phyloP scores from a whole-genome alignment of 2,797 vertebrate species.

The Graptemys geographica region DNA sequence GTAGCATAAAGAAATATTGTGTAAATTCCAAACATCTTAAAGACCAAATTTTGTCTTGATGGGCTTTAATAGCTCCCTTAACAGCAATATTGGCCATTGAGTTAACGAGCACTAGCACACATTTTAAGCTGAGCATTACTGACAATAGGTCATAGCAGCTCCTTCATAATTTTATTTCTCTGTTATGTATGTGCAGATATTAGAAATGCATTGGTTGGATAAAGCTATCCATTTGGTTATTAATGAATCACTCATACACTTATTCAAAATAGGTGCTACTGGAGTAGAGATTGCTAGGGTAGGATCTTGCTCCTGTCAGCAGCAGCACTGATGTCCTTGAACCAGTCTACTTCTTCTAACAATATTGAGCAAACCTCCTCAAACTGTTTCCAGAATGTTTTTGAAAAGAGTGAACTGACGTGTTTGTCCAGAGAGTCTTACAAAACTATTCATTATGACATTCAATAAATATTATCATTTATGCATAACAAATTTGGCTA shows the following conservation, averaged over 20 bases:
- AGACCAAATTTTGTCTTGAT: background rate
- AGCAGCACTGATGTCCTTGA: background rate
- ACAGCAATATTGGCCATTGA: background rate
- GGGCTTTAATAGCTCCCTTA: background rate
- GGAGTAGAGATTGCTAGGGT: background rate
- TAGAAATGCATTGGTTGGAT: background rate
- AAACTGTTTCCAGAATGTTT: background rate
- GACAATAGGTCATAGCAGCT: background rate
- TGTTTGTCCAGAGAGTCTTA: background rate
- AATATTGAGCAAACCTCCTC: background rate
- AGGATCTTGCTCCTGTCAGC: background rate
- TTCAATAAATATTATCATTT: background rate
- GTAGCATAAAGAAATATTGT: background rate
- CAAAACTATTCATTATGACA: background rate
- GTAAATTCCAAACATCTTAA: background rate
- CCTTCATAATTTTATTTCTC: background rate
- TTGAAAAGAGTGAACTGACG: background rate
- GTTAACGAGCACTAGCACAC: background rate
- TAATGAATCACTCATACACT: rapidly evolving
- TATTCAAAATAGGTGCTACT: background rate
- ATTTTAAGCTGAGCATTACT: background rate
- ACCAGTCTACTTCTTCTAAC: background rate
- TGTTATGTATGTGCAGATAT: background rate
- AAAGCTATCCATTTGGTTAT: background rate
- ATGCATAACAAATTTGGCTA: too few species aligned